phyloP scores from a whole-genome alignment of 1,140 invertebrate genomes.

The Drusus annulatus region DNA sequence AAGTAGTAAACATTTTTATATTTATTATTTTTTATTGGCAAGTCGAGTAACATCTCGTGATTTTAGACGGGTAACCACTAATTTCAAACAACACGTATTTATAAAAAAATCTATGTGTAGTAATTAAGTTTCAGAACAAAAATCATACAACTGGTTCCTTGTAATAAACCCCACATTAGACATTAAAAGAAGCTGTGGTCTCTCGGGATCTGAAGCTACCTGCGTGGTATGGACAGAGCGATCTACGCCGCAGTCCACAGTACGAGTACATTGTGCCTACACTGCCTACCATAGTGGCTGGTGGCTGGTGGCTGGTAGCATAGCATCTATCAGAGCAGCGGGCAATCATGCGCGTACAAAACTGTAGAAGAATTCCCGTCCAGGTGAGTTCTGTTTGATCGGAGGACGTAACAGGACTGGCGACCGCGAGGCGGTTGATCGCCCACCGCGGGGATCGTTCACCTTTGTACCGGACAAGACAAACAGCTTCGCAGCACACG shows the following conservation, averaged over 20 bases:
- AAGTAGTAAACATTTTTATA: no score
- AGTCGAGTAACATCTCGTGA: no score
- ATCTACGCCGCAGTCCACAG: no score
- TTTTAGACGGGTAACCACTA: no score
- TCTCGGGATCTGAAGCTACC: neutral
- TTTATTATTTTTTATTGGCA: no score
- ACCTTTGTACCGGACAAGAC: neutral
- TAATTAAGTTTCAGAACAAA: no score
- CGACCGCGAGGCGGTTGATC: constrained; percentile 32
- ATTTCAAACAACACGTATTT: no score
- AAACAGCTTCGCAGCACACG: no score
- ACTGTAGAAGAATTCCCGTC: neutral
- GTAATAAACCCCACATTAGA: neutral
- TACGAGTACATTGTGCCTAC: neutral
- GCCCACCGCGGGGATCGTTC: constrained; percentile 22
- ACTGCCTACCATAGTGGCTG: neutral
- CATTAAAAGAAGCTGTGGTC: neutral
- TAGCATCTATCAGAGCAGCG: neutral
- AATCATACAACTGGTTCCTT: neutral
- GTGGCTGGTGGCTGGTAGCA: no score
- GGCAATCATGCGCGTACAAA: neutral
- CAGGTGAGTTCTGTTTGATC: constrained; percentile 29
- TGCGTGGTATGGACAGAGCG: neutral
- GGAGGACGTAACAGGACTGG: constrained; percentile 34
- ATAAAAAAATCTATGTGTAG: no score